Percentiles rank a stretch among this genome's conserved stretches.
Conservation (phyloP, 2,797 vertebrate genomes). For the Lacerta viridis region DNA sequence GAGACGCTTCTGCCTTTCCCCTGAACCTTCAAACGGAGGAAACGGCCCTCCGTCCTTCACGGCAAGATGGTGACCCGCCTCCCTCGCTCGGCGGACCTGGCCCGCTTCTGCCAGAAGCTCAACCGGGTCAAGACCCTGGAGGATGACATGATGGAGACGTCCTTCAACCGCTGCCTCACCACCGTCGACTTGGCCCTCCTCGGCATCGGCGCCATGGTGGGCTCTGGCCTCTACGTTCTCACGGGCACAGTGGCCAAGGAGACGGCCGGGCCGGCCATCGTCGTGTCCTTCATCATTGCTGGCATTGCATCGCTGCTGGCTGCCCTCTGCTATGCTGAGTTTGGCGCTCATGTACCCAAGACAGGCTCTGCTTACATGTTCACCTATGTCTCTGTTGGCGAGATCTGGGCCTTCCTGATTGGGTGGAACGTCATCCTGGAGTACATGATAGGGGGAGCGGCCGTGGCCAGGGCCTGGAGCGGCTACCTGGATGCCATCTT, state of each 20-base stretch:
- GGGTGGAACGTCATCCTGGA: constrained; percentile 97
- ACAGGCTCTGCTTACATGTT: constrained; percentile 98
- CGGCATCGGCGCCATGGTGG: constrained; percentile 96
- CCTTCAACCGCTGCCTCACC: constrained; percentile 92
- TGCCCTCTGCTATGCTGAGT: constrained; percentile 96
- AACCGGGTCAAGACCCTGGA: constrained; percentile 94
- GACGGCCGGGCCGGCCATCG: constrained; percentile 89
- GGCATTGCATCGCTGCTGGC: constrained; percentile 93
- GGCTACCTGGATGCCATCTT: constrained; percentile 96
- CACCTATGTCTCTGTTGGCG: constrained; percentile 95
- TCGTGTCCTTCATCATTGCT: constrained; percentile 90
- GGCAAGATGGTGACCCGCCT: constrained; percentile 85
- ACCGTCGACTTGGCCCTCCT: constrained; percentile 92
- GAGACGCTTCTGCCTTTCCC: fast-evolving
- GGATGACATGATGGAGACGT: constrained; percentile 92
- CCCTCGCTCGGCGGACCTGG: constrained; percentile 81
- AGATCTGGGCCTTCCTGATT: constrained; percentile 98
- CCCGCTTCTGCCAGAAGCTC: constrained; percentile 91
- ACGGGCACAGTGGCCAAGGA: constrained; percentile 96
- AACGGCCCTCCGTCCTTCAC: fast-evolving
- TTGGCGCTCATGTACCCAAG: constrained; percentile 94
- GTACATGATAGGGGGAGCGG: constrained; percentile 95
- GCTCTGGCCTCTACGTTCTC: constrained; percentile 94
- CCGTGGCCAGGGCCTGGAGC: constrained; percentile 95
- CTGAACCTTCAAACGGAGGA: fast-evolving